Base-by-base conservation (phyloP, 2,888 invertebrate genomes). In the Drosophila incognita region DNA sequence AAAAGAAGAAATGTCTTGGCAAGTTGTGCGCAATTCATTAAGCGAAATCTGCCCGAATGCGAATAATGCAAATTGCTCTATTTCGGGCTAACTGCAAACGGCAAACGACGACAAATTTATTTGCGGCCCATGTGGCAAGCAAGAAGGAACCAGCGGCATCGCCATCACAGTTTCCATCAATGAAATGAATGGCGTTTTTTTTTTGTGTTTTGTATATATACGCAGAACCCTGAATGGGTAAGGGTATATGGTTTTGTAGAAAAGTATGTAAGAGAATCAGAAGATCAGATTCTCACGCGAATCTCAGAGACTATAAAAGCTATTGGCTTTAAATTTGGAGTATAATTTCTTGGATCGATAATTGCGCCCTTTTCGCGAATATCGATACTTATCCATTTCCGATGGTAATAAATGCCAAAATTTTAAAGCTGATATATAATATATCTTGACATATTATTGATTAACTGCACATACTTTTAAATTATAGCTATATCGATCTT, bases 1-100 rank as follows among this genome's bases (percentile, higher is more conserved):
- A 64, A n/a, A 52, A 48, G 53, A 38, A 67, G 53, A 58, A 78
- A 76, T 71, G 71, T 82, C 81, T 87, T 84, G 82, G 87, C 84
- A 87, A 84, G 74, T 82, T 87, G 83, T 73, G 83, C 51, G 87
- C 84, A 84, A 84, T 84, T 84, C 84, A 84, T 84, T 84, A 84
- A 85, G 71, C 71, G 81, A 83, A 86, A 80, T 83, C 83, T 69
- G 65, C 73, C 59, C 69, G 87, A 84, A 87, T 87, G 84, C 79
- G 85, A 87, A 84, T 84, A 87, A 84, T 84, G 84, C 81, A 84
- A 84, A 84, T 84, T 84, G 87, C 87, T 84, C 85, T 84, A 84
- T 87, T 84, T 84, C 81, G 69, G 82, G 75, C 71, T 73, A 76
- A 77, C 64, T 65, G 61, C 51, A 69, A 70, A 38, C 60, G 11